phyloP scores from a whole-genome alignment of 2,797 vertebrate species.

The Tapirus indicus region DNA sequence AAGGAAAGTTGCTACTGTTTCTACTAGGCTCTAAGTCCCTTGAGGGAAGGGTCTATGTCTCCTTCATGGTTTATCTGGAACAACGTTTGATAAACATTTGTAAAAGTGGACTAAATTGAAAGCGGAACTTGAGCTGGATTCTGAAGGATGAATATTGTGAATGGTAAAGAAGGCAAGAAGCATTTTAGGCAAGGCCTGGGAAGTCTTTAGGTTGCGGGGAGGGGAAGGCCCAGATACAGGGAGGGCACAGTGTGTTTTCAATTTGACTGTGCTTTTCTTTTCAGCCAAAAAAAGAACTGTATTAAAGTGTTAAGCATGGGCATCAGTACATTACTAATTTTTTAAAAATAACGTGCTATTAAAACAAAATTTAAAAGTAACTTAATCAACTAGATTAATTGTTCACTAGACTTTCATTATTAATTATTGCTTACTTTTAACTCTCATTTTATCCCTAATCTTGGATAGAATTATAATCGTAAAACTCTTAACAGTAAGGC shows the following conservation, averaged over 20 bases:
- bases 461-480: conserved; percentile 33
- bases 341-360: not conserved
- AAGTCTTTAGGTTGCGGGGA: not conserved
- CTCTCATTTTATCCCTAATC: conserved; percentile 34
- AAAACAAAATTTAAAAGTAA: conserved; percentile 54
- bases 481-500: conserved; percentile 10
- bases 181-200: not conserved
- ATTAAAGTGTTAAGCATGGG: not conserved
- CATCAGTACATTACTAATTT: not conserved
- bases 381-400: conserved; percentile 6
- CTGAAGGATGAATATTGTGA: not conserved
- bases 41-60: not conserved
- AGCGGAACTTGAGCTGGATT: not conserved
- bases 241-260: not conserved
- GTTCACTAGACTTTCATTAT: not conserved
- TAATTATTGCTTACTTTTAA: conserved; percentile 54
- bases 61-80: not conserved
- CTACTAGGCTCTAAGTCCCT: not conserved
- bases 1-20: not conserved
- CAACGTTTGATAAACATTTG: not conserved
- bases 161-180: not conserved
- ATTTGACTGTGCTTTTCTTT: not conserved
- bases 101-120: not conserved
- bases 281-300: not conserved
- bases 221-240: not conserved